Conservation (phyloP, 2,888 invertebrate genomes). For the Troides aeacus region DNA sequence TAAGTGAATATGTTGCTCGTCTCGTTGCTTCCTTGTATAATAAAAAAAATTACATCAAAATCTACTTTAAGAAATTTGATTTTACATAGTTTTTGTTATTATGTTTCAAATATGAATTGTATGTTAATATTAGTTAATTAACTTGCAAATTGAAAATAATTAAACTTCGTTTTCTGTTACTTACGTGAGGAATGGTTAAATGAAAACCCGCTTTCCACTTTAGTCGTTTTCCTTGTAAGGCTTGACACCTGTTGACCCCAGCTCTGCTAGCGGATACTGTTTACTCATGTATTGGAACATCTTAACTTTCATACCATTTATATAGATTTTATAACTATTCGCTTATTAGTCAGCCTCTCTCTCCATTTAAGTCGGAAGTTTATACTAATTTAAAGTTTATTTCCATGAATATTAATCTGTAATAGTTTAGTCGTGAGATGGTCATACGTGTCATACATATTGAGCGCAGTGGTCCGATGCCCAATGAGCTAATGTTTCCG, state of each 20-base stretch:
- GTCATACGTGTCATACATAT: too few species aligned
- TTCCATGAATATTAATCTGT: too few species aligned
- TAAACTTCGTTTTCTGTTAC: neutral
- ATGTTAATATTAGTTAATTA: neutral
- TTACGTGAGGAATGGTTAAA: neutral
- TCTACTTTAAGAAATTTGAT: too few species aligned
- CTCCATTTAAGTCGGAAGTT: neutral
- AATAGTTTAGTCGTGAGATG: too few species aligned
- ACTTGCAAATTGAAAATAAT: neutral
- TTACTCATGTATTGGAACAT: neutral
- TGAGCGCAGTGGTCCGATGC: too few species aligned
- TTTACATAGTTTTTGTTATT: too few species aligned
- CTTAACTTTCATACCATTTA: neutral
- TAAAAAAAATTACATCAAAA: too few species aligned
- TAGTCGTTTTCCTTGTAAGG: conserved; percentile 14
- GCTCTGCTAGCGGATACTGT: neutral
- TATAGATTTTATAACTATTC: neutral
- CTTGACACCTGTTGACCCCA: conserved; percentile 1
- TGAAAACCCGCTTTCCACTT: conserved; percentile 5
- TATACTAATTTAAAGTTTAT: neutral
- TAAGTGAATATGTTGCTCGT: too few species aligned
- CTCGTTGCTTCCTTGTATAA: too few species aligned
- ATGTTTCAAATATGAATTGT: neutral
- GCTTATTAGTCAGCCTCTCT: neutral
- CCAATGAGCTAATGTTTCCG: too few species aligned